These are phyloP conservation scores for Aphaenogaster floridana DNA, from an alignment of 1,140 invertebrate species.

Conservation along the genomic window DNA sequence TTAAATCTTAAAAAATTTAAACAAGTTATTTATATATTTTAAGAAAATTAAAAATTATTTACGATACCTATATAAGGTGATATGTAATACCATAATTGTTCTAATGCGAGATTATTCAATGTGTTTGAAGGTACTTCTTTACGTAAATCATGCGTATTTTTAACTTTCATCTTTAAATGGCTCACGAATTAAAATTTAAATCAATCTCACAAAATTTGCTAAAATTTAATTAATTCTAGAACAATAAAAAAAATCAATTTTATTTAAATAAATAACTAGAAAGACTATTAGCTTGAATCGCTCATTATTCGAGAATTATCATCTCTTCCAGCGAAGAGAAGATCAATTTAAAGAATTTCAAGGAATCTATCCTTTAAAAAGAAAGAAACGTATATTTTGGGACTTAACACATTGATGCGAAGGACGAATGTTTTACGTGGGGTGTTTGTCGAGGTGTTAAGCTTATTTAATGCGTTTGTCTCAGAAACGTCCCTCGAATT, in stretches of 20 bases:
- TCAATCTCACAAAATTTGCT: background rate
- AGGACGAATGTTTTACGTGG: background rate
- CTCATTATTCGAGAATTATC: background rate
- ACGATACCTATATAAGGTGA: background rate
- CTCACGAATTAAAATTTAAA: too few relatives aligned
- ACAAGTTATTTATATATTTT: background rate
- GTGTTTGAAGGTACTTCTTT: too few relatives aligned
- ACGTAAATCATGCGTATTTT: too few relatives aligned
- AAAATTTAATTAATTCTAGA: background rate
- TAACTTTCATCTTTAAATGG: too few relatives aligned
- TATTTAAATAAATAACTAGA: background rate
- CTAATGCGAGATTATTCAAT: too few relatives aligned
- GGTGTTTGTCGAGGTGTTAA: background rate
- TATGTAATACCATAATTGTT: too few relatives aligned
- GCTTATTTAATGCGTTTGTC: slow-evolving; percentile 12
- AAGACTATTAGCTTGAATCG: background rate
- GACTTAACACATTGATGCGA: background rate
- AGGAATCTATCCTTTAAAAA: background rate
- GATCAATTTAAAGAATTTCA: background rate
- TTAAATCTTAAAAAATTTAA: background rate
- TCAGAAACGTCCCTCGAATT: slow-evolving; percentile 89
- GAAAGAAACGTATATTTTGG: background rate
- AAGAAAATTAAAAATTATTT: background rate
- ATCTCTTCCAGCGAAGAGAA: background rate
- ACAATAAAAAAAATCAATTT: background rate